Evolutionary conservation across 2,113 vertebrate genomes (phyloP), one percentile per base, ranked within the genome.

Genomic region (Amphilophus citrinellus): DNA sequence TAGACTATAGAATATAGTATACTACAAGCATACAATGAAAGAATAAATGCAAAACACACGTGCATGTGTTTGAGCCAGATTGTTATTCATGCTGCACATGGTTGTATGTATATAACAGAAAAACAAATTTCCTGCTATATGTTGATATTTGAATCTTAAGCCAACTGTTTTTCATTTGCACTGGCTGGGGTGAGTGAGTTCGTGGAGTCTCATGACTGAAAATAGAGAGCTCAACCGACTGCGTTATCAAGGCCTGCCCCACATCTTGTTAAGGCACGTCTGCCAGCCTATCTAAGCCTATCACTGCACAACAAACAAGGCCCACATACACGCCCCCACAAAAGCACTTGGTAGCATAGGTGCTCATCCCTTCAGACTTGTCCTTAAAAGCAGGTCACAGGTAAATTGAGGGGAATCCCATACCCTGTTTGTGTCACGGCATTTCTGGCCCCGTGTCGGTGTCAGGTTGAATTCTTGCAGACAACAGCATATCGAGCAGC

Each of bases 201-300:
- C 93, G 91, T 18, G 10, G 44, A 90, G 85, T 92, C 91, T 76
- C 88, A 92, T 93, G 91, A 95, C 92, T 24, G 27, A 88, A 92
- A 93, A 93, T 92, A 94, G 86, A 85, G 83, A 75, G 68, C 87
- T 91, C 88, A 91, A 93, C 87, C 84, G 91, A 89, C 84, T 86
- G 86, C 79, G 86, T 89, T 93, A 91, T 93, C 91, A 80, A 83
- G 82, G 76, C 88, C 88, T 84, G 88, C 86, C 91, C 85, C 88
- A 92, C 89, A 93, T 92, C 91, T 91, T 94, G 93, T 94, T 87
- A 87, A 88, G 90, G 91, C 93, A 91, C 75, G 93, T 94, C 92
- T 88, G 87, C 88, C 85, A 89, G 89, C 82, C 90, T 85, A 87
- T 90, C 88, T 91, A 82, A 91, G 83, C 83, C 93, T 90, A 86